Conservation (phyloP, 2,113 vertebrate genomes). For the Scytalopus superciliaris region DNA sequence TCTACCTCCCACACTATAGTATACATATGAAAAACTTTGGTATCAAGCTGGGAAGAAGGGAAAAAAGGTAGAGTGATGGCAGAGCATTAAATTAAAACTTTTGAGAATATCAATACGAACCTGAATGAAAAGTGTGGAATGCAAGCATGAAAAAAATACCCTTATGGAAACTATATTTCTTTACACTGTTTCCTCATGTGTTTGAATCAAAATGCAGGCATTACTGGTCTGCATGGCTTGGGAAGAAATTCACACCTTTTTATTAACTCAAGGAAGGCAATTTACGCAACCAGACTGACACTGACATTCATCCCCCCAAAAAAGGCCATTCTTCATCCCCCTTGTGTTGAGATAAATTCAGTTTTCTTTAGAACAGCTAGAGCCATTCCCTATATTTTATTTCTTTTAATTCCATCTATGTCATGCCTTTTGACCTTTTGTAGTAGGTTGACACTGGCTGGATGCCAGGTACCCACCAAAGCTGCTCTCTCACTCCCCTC, state of each 20-base stretch:
- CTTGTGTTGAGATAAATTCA: not conserved
- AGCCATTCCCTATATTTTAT: not conserved
- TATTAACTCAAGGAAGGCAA: not conserved
- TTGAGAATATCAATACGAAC: not conserved
- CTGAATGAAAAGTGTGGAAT: not conserved
- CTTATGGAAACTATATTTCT: not conserved
- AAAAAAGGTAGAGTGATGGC: not conserved
- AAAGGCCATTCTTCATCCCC: not conserved
- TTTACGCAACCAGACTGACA: not conserved
- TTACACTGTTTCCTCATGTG: not conserved
- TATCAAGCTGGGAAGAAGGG: not conserved
- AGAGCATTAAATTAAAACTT: not conserved
- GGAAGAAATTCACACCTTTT: not conserved
- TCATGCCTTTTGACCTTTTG: not conserved
- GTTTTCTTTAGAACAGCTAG: not conserved
- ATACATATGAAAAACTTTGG: not conserved
- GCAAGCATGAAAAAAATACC: not conserved
- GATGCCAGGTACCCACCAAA: not conserved
- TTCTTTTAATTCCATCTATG: not conserved
- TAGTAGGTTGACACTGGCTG: not conserved
- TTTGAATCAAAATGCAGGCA: not conserved
- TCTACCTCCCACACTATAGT: not conserved
- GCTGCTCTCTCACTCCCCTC: not conserved
- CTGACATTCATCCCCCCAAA: not conserved
- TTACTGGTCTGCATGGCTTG: not conserved